Evolutionary conservation across 2,888 invertebrate genomes (phyloP).

Genomic region (Heteromurus nitidus): DNA sequence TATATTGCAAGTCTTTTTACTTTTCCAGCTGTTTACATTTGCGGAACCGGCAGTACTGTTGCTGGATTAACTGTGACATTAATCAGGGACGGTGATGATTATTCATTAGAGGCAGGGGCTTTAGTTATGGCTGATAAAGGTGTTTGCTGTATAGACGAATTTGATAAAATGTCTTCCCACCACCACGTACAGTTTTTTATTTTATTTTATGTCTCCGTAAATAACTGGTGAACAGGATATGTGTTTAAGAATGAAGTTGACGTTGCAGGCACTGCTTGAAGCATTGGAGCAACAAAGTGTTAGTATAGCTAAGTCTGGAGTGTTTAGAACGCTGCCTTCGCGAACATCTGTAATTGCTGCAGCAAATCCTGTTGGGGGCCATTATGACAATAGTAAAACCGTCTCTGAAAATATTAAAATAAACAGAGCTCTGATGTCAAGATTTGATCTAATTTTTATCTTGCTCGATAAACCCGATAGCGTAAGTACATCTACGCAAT

Average conservation of each 20-base stretch:
- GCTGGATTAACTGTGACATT: constrained; percentile 88
- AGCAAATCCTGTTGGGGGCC: constrained; percentile 92
- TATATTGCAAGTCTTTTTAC: background rate
- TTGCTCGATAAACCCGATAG: constrained; percentile 90
- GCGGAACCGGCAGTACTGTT: constrained; percentile 90
- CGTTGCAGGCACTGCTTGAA: constrained; percentile 85
- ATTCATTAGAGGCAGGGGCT: constrained; percentile 89
- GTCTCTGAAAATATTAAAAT: constrained; percentile 93
- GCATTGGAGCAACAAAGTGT: constrained; percentile 96
- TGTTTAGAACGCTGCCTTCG: constrained; percentile 77
- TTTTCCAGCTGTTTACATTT: constrained; percentile 86
- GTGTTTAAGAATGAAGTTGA: background rate
- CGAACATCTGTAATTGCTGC: constrained; percentile 86
- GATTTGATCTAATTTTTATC: constrained; percentile 95
- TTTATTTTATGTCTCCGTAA: background rate
- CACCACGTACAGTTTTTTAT: constrained; percentile 79
- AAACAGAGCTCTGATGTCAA: constrained; percentile 87
- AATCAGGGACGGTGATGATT: constrained; percentile 82
- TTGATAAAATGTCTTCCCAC: constrained; percentile 91
- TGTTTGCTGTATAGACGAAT: constrained; percentile 95
- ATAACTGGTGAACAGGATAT: background rate
- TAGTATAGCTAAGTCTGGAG: constrained; percentile 85
- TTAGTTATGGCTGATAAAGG: constrained; percentile 90
- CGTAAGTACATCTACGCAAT: constrained; percentile 77
- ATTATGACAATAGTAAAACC: constrained; percentile 90